These are phyloP conservation scores for Tringa solitaria DNA, from an alignment of 2,113 vertebrate species.

Conservation along the genomic window DNA sequence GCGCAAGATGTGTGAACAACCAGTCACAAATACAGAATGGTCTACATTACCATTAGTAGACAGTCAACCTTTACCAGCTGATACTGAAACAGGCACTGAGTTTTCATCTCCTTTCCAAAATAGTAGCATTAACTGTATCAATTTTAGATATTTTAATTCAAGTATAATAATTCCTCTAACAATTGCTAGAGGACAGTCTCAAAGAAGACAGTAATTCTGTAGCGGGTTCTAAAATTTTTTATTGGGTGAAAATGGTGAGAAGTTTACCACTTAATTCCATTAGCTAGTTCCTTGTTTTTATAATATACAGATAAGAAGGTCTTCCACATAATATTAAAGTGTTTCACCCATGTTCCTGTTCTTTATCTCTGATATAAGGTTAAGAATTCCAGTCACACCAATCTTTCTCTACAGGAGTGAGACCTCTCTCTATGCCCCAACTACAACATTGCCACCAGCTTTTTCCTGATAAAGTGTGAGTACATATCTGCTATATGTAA, in stretches of 20 bases:
- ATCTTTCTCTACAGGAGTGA: neutral
- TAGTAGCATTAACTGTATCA: neutral
- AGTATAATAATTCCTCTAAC: neutral
- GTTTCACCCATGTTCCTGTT: neutral
- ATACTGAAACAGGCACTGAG: neutral
- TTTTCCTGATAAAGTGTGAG: neutral
- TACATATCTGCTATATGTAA: rapidly evolving
- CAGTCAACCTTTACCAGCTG: neutral
- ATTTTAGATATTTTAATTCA: neutral
- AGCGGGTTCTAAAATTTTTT: neutral
- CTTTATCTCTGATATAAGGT: neutral
- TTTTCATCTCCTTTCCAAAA: neutral
- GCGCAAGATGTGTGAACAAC: rapidly evolving
- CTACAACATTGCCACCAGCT: neutral
- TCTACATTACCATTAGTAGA: neutral
- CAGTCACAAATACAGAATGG: neutral
- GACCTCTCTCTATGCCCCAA: neutral
- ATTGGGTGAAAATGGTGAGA: neutral
- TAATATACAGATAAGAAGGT: neutral
- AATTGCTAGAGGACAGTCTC: neutral
- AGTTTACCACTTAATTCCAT: neutral
- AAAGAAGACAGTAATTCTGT: neutral
- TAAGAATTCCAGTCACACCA: neutral
- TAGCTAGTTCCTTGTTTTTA: neutral
- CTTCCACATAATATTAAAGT: neutral